Percentiles rank a stretch among this genome's conserved stretches.
These are phyloP conservation scores for Danio aesculapii DNA, from an alignment of 2,797 vertebrate species.

Conservation along the genomic window DNA sequence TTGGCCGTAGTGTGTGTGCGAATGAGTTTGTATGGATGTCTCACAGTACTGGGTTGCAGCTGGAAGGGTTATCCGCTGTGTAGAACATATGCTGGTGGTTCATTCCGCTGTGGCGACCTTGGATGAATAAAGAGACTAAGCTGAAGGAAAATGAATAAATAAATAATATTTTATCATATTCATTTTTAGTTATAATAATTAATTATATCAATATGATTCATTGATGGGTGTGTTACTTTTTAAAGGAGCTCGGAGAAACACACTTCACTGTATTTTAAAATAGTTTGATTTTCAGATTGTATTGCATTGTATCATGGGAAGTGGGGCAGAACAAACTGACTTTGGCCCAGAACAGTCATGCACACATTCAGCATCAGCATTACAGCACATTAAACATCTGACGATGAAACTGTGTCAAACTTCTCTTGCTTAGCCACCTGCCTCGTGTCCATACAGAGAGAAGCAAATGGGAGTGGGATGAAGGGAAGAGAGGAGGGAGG, in stretches of 20 bases:
- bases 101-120: too few relatives aligned
- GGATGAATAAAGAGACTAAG: too few relatives aligned
- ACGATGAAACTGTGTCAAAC: slow-evolving; percentile 36
- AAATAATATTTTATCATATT: background rate
- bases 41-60: too few relatives aligned
- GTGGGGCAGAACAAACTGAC: slow-evolving; percentile 1
- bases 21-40: too few relatives aligned
- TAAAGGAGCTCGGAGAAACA: background rate
- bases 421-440: slow-evolving; percentile 43
- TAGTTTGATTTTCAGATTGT: background rate
- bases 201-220: background rate
- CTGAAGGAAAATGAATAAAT: too few relatives aligned
- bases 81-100: too few relatives aligned
- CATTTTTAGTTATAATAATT: background rate
- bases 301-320: background rate
- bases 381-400: slow-evolving; percentile 27
- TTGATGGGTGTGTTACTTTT: too few relatives aligned
- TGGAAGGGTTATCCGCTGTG: too few relatives aligned
- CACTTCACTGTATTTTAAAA: background rate
- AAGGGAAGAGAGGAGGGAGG: slow-evolving; percentile 25
- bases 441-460: slow-evolving; percentile 23
- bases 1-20: too few relatives aligned
- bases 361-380: slow-evolving; percentile 26
- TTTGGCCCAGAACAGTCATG: slow-evolving; percentile 7
- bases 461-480: background rate